These are phyloP conservation scores for Galerucella calmariensis DNA, from an alignment of 2,888 invertebrate species.

Conservation along the genomic window DNA sequence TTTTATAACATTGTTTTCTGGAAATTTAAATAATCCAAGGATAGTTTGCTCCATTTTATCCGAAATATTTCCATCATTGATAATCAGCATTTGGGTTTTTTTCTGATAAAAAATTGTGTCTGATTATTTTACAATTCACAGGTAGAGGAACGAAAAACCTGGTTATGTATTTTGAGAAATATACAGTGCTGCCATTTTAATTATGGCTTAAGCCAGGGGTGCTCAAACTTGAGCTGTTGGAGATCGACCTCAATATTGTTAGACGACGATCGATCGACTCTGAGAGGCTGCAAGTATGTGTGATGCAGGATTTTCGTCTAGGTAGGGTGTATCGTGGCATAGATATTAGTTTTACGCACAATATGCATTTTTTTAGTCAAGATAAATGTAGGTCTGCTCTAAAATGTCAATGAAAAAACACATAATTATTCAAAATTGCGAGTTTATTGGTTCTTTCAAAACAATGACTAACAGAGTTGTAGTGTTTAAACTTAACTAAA, in stretches of 20 bases:
- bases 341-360: slow-evolving; percentile 27
- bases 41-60: too few relatives aligned
- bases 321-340: slow-evolving; percentile 26
- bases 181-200: too few relatives aligned
- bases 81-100: too few relatives aligned
- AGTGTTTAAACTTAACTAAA: too few relatives aligned
- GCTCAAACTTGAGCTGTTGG: background rate
- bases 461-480: too few relatives aligned
- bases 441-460: slow-evolving; percentile 21
- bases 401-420: slow-evolving; percentile 30
- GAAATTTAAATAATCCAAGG: too few relatives aligned
- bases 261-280: slow-evolving; percentile 24
- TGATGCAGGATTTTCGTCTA: slow-evolving; percentile 24
- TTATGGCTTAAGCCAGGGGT: background rate
- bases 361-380: slow-evolving; percentile 30
- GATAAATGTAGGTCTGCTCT: slow-evolving; percentile 21
- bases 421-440: slow-evolving; percentile 31
- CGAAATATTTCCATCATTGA: too few relatives aligned
- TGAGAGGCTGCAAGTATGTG: slow-evolving; percentile 28
- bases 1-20: background rate
- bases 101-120: too few relatives aligned
- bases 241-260: slow-evolving; percentile 1
- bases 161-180: too few relatives aligned
- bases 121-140: too few relatives aligned
- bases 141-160: too few relatives aligned